These are phyloP conservation scores for Mastomys coucha DNA, from an alignment of 2,113 vertebrate genomes.

Conservation along the genomic window DNA sequence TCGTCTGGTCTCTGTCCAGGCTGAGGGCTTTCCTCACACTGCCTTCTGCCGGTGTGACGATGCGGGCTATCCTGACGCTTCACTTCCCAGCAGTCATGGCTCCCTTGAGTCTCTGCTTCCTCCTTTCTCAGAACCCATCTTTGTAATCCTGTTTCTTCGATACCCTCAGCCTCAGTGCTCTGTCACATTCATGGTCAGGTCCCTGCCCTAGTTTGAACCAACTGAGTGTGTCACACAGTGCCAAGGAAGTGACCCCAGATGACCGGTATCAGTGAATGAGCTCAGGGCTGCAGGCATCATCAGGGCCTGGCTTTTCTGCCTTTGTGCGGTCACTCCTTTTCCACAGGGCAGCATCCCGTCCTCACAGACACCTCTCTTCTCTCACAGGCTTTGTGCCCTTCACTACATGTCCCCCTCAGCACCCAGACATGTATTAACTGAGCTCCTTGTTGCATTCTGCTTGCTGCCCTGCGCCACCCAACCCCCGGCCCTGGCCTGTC, in stretches of 20 bases:
- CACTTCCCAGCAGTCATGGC: background rate
- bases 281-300: background rate
- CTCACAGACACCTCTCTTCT: background rate
- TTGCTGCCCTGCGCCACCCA: too few species aligned
- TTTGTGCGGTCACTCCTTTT: background rate
- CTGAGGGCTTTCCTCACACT: background rate
- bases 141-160: background rate
- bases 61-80: background rate
- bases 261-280: background rate
- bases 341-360: background rate
- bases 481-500: background rate
- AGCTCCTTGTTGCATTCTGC: too few species aligned
- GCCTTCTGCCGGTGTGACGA: background rate
- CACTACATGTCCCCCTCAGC: rapidly evolving
- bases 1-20: background rate
- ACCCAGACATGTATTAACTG: rapidly evolving
- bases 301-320: too few species aligned
- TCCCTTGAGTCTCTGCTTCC: background rate
- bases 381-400: background rate
- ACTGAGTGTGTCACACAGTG: too few species aligned
- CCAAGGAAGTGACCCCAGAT: background rate
- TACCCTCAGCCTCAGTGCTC: background rate
- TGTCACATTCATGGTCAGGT: background rate
- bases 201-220: background rate
- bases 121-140: background rate